Percentiles rank a stretch among this genome's conserved stretches.
phyloP scores from a whole-genome alignment of 2,797 vertebrate genomes.

The Spea hammondii region DNA sequence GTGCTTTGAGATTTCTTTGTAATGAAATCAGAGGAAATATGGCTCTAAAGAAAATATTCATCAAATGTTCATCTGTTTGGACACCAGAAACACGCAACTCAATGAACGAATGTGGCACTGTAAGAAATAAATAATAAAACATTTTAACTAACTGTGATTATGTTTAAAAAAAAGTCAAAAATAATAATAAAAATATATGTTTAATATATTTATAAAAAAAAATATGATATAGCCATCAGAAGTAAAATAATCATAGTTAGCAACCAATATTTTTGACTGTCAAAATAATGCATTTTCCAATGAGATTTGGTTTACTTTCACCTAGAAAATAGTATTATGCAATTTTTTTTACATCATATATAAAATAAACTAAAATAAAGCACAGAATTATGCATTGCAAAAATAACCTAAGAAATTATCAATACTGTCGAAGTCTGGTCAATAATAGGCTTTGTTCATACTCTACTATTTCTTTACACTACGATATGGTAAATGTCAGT shows the following conservation, averaged over 20 bases:
- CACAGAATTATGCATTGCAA: conserved; percentile 41
- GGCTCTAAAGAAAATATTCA: conserved; percentile 36
- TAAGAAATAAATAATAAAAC: conserved; percentile 38
- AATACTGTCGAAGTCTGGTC: conserved; percentile 9
- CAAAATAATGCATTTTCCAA: conserved; percentile 41
- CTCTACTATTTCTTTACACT: conserved; percentile 14
- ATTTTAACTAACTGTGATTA: conserved; percentile 53
- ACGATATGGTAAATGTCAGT: conserved; percentile 16
- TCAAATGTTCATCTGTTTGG: conserved; percentile 25
- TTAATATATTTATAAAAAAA: conserved; percentile 54
- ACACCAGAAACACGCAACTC: neutral
- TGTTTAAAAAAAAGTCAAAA: conserved; percentile 54
- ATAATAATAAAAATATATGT: conserved; percentile 50
- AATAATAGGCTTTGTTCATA: conserved; percentile 21
- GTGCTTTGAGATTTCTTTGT: conserved; percentile 55
- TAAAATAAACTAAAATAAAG: conserved; percentile 50
- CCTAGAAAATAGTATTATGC: conserved; percentile 50
- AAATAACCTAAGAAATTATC: conserved; percentile 38
- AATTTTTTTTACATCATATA: conserved; percentile 44
- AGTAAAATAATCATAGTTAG: conserved; percentile 48
- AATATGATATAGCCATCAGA: conserved; percentile 47
- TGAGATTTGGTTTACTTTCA: conserved; percentile 42
- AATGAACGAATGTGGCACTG: neutral
- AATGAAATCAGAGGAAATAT: conserved; percentile 47
- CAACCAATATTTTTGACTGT: conserved; percentile 43